Base-by-base conservation (phyloP, 2,113 vertebrate species). In the Cottus gobio region DNA sequence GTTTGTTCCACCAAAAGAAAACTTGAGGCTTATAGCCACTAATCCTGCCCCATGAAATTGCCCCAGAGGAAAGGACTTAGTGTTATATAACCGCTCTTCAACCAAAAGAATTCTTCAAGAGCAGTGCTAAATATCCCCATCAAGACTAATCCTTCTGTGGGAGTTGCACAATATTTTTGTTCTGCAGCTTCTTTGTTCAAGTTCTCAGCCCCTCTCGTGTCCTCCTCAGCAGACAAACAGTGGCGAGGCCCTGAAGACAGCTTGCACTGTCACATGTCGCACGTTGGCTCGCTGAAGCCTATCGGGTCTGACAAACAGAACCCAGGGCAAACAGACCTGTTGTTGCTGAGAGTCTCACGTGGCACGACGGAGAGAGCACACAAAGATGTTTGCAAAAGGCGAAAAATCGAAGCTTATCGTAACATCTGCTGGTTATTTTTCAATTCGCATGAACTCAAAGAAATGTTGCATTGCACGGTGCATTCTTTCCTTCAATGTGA, bases 91-190 rank as follows among this genome's bases (percentile, higher is more conserved):
- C 74, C 64, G 64, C 52, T 52, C 64, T 70, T 61, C 18, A 68
- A 48, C 46, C 77, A 52, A 50, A 70, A 79, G n/a, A 4, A 54
- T 63, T 64, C 79, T 73, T 81, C 68, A 63, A 36, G 56, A 63
- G 71, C 9, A 8, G 7, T 20, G 34, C 30, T 73, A 68, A 80
- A 85, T 44, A 86, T 85, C 62, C 39, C 83, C 63, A 81, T 67
- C 81, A 48, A 67, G 42, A 37, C 60, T 88, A 71, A 86, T 83
- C 80, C 65, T 15, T 22, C 67, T 39, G 72, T 56, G 57, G 61
- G 65, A 76, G 48, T 52, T 68, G 30, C 64, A 56, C 24, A 80
- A 44, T 0, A 1, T 46, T 75, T 71, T 42, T 71, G 30, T 37
- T 42, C 11, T 13, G 20, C 15, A 57, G 34, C 26, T 36, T 66